Base-by-base conservation (phyloP, 1,140 invertebrate genomes). In the Gryllus bimaculatus region DNA sequence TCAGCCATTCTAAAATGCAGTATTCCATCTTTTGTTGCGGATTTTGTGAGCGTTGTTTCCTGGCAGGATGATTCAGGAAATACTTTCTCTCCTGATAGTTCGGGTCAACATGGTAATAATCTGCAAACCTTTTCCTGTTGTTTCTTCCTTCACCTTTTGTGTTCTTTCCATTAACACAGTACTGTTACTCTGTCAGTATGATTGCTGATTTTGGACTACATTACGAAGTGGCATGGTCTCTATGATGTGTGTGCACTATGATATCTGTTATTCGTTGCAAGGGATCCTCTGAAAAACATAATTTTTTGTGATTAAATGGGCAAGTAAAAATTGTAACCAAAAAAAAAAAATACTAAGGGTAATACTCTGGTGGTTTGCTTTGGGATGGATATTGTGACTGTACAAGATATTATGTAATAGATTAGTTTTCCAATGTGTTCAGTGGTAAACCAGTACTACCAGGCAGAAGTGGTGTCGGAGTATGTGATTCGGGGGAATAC, bases 401-500 rank as follows among this genome's bases (percentile, higher is more conserved):
- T 66, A 18, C 18, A 18, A 66, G 10, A 66, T 66, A 18, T 66
- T 66, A 10, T 13, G 18, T 66, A 66, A 18, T 66, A 66, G 54
- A 13, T 66, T 66, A 66, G 54, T 66, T 66, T 66, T 66, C 18
- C 54, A 10, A 66, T 66, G 54, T 75, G 88, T 88, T 75, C 89
- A 96, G 96, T 97, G 84, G 93, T 96, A 49, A 93, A 93, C 83
- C 94, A 96, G 85, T 93, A 93, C 85, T 97, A 96, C 86, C 93
- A 96, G 85, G 92, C 95, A 26, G 94, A 96, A 86, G 93, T 96
- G 77, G 92, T 95, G n/a, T 95, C 95, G 73, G 95, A 96, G 83
- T 96, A 96, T 86, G 94, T 96, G 47, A 97, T 97, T 83, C 90
- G 93, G 79, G 96, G 95, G 77, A 97, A 97, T 86, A 94, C 95